Conservation (phyloP, 1,140 invertebrate species). For the Papilio machaon region DNA sequence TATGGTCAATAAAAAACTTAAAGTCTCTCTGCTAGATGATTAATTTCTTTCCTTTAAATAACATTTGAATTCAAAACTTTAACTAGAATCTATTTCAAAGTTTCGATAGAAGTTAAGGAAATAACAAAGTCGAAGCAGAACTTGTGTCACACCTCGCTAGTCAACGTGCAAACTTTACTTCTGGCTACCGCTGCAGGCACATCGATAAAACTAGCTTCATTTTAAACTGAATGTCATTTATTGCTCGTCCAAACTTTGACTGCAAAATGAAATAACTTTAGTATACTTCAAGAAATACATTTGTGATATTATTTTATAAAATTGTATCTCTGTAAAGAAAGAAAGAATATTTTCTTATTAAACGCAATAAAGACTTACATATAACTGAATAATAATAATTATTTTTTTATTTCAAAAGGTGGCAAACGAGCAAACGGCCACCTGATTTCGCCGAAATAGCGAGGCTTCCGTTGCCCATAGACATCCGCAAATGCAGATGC, state of each 20-base stretch:
- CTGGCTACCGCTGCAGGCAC: background rate
- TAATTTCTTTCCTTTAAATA: background rate
- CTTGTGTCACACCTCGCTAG: slow-evolving; percentile 8
- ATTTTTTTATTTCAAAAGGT: too few relatives aligned
- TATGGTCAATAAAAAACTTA: too few relatives aligned
- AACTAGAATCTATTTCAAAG: background rate
- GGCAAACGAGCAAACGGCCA: too few relatives aligned
- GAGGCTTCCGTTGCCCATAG: too few relatives aligned
- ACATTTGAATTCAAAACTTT: background rate
- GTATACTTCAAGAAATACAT: background rate
- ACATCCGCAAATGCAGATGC: too few relatives aligned
- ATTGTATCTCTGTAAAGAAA: background rate
- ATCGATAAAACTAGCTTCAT: slow-evolving; percentile 9
- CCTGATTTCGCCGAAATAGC: too few relatives aligned
- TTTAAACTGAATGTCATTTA: background rate
- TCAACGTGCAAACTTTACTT: background rate
- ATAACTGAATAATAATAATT: too few relatives aligned
- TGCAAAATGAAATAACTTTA: background rate
- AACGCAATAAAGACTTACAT: too few relatives aligned
- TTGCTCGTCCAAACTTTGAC: background rate
- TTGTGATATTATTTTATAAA: background rate
- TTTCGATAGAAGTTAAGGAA: background rate
- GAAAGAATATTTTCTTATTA: too few relatives aligned
- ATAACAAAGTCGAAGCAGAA: slow-evolving; percentile 3
- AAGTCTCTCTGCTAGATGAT: too few relatives aligned